Evolutionary conservation across 1,140 invertebrate species (phyloP).

Genomic region (Anoplolepis gracilipes): DNA sequence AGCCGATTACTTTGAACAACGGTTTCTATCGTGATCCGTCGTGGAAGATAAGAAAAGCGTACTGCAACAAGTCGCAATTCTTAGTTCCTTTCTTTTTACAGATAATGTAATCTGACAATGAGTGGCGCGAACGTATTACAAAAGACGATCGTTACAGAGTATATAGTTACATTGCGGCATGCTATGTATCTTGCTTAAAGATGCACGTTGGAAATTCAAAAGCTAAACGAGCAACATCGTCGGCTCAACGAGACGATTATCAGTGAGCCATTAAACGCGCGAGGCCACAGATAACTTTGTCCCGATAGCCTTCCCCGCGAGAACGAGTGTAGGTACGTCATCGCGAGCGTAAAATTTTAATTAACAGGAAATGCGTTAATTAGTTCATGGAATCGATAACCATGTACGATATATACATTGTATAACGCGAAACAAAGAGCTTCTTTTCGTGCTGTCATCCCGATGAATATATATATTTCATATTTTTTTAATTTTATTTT

Average conservation of each 20-base stretch:
- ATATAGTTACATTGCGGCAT: background rate
- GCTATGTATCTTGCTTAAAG: constrained; percentile 3
- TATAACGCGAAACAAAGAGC: background rate
- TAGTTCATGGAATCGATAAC: constrained; percentile 68
- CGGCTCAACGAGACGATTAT: constrained; percentile 25
- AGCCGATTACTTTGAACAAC: constrained; percentile 3
- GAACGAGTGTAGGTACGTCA: constrained; percentile 19
- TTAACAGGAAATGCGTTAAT: constrained; percentile 78
- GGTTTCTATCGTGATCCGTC: background rate
- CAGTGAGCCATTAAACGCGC: constrained; percentile 52
- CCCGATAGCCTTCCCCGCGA: constrained; percentile 26
- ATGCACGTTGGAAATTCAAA: constrained; percentile 25
- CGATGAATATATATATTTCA: no score
- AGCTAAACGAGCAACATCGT: background rate
- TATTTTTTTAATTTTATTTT: no score
- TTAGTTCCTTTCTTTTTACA: background rate
- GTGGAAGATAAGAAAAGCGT: constrained; percentile 6
- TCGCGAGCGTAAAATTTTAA: constrained; percentile 77
- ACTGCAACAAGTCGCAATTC: background rate
- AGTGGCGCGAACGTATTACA: constrained; percentile 4
- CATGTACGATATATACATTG: background rate
- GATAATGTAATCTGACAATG: background rate
- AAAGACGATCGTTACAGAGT: constrained; percentile 14
- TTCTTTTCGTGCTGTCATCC: background rate
- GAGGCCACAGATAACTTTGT: constrained; percentile 36